Evolutionary conservation across 2,797 vertebrate genomes (phyloP), one percentile per base, ranked within the genome.

Genomic region (Schizopygopsis malacanthus): DNA sequence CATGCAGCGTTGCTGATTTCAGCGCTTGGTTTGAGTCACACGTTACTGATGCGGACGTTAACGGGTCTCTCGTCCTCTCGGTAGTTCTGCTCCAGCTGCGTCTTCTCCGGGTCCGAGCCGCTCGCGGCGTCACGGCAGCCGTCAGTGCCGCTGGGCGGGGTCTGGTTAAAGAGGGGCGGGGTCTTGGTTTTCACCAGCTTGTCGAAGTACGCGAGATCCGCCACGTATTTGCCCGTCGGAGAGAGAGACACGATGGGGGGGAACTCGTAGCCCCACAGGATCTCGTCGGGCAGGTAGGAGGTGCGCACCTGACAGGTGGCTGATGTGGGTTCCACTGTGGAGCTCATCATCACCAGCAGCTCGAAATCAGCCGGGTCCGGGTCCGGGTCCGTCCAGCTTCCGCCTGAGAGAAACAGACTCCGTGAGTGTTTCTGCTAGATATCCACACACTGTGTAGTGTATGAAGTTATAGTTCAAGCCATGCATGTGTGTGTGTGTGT

Each of bases 181-280:
- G 91, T 25, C 92, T 94, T 41, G 93, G 92, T 96, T 91, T 97
- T 97, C 86, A 96, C 93, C 78, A 99, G 96, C 80, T 96, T 97
- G 93, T 99, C 97, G 22, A 99, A 99, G 86, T 97, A 96, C 88
- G 97, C 96, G 47, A 99, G 98, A 86, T 99, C 97, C 0, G 98
- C 98, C 79, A 99, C 95, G 15, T 99, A 99, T 88, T 98, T 99
- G 25, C 98, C 98, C 0, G 95, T 96, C 25, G 97, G 92, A 0
- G 97, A 98, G 52, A 99, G 94, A 1, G 98, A 99, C 87, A 99
- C 96, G 6, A 97, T 96, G 0, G 98, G 97, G 0, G 95, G 96
- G 90, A 99, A 99, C 93, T 99, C 97, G 0, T 99, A 99, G 63
- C 98, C 98, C 98, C 98, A 99, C 1, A 99, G 96, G 91, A 99